Conservation (phyloP, 2,113 vertebrate species). For the Mirza zaza region DNA sequence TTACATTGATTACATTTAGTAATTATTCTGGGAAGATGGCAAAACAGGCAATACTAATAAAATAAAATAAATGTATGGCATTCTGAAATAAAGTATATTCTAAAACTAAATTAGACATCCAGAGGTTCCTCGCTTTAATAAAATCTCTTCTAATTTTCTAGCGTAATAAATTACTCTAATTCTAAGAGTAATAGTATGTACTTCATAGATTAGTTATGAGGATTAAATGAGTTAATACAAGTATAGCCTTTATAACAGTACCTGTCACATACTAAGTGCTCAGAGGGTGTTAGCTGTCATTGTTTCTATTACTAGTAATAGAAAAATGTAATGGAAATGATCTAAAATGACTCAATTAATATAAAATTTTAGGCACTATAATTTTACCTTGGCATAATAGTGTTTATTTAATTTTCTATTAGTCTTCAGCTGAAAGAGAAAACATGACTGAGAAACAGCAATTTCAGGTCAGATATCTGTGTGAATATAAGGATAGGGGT, state of each 20-base stretch:
- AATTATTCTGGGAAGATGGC: background rate
- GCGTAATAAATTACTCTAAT: too few relatives aligned
- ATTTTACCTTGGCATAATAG: background rate
- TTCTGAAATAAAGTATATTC: background rate
- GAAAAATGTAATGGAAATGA: background rate
- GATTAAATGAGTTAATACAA: background rate
- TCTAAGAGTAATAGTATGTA: background rate
- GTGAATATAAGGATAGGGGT: background rate
- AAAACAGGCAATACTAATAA: background rate
- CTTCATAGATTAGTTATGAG: background rate
- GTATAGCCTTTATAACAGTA: background rate
- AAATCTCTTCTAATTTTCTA: background rate
- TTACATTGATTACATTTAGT: background rate
- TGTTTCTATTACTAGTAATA: background rate
- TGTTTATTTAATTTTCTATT: background rate
- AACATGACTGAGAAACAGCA: background rate
- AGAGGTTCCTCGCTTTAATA: background rate
- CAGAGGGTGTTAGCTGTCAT: background rate
- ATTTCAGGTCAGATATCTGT: background rate
- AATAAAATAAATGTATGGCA: background rate
- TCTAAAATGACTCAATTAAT: background rate
- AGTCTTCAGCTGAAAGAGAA: background rate
- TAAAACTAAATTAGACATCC: background rate
- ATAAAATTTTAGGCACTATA: background rate
- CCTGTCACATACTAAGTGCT: background rate